Evolutionary conservation across 2,113 vertebrate genomes (phyloP).

Genomic region (Phalacrocorax pelagicus): DNA sequence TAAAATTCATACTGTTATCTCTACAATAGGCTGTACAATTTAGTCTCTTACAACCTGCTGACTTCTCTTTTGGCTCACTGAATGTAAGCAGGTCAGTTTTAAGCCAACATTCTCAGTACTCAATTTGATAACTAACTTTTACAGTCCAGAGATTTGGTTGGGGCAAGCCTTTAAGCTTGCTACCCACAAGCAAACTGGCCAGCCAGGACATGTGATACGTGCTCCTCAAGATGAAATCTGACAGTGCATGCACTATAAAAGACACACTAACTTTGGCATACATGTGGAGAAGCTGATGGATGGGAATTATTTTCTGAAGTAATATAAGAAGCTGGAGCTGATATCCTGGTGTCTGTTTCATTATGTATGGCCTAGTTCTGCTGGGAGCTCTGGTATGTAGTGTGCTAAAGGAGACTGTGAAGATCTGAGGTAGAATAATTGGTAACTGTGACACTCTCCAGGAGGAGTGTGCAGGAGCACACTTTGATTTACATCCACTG

Average conservation of each 20-base stretch:
- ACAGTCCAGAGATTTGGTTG: not conserved
- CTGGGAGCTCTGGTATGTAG: not conserved
- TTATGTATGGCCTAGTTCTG: not conserved
- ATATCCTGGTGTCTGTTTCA: conserved; percentile 21
- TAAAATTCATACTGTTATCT: not conserved
- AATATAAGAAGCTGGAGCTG: not conserved
- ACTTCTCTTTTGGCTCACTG: not conserved
- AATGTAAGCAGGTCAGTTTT: not conserved
- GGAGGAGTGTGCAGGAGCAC: not conserved
- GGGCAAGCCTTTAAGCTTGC: not conserved
- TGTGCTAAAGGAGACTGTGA: not conserved
- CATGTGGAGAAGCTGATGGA: conserved; percentile 25
- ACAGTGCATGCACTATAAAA: not conserved
- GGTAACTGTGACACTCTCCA: not conserved
- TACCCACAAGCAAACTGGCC: not conserved
- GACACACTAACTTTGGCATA: not conserved
- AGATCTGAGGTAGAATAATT: not conserved
- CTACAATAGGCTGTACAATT: not conserved
- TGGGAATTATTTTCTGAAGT: conserved; percentile 45
- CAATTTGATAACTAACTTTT: not conserved
- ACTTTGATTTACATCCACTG: conserved; percentile 18
- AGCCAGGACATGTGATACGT: not conserved
- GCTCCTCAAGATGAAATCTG: not conserved
- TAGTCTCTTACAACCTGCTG: not conserved
- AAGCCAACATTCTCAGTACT: not conserved